Evolutionary conservation across 2,888 invertebrate genomes (phyloP), one percentile per base, ranked within the genome.

Genomic region (Lagria hirta): DNA sequence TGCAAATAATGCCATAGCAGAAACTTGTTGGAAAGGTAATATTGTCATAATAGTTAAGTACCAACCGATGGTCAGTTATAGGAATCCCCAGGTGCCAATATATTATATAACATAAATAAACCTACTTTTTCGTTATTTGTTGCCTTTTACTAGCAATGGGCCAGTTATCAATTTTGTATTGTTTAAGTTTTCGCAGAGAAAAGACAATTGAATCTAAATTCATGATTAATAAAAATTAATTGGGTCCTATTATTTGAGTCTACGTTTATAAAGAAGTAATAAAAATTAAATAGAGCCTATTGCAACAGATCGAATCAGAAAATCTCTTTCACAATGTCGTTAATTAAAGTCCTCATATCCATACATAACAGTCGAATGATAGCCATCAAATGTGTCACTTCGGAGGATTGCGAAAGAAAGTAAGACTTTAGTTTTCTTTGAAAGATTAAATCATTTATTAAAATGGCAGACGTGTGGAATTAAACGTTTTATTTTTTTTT

Each of bases 51-150:
- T 66, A 65, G 66, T 63, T 61, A 51, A 57, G 54, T 50, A 59
- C 54, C 57, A 61, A 61, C 54, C 57, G 62, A 61, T 64, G 67
- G 65, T 69, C 66, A 69, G 61, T 67, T 69, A 69, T 69, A 58
- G 65, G 53, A 48, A 48, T 58, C 46, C 50, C 57, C 52, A 28
- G 57, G 58, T 49, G 57, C 59, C 51, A 55, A 44, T 51, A 54
- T 52, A 57, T 49, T 55, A n/a, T n/a, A n/a, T n/a, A n/a, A n/a
- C 55, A 59, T 58, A 58, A 54, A 13, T 14, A n/a, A 10, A 21
- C 26, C 20, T 12, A 12, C 13, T 12, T 11, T 3, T 28, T n/a
- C n/a, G n/a, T n/a, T n/a, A n/a, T n/a, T n/a, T n/a, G n/a, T n/a
- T n/a, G n/a, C n/a, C n/a, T n/a, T n/a, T n/a, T n/a, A n/a, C n/a